phyloP scores from a whole-genome alignment of 2,797 vertebrate species.

The Prionace glauca region DNA sequence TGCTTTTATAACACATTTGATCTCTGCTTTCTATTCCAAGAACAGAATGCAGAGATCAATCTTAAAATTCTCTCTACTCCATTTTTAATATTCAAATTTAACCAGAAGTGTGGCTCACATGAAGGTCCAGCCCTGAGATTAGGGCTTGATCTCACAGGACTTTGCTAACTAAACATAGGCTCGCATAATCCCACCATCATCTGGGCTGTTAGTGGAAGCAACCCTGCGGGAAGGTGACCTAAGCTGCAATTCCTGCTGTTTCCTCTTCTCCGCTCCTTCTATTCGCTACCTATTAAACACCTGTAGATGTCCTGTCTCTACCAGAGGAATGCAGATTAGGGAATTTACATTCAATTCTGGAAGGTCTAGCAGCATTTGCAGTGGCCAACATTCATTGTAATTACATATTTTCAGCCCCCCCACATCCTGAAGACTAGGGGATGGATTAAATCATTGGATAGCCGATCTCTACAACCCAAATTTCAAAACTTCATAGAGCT shows the following conservation, averaged over 20 bases:
- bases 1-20: too few relatives aligned
- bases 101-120: neutral
- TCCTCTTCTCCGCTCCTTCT: neutral
- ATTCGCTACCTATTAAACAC: too few relatives aligned
- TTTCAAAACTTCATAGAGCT: neutral
- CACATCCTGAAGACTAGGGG: too few relatives aligned
- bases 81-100: neutral
- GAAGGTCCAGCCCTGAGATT: neutral
- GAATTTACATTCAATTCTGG: neutral
- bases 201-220: too few relatives aligned
- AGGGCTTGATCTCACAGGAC: neutral
- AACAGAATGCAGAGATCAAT: neutral
- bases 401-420: neutral
- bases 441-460: neutral
- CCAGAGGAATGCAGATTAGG: neutral
- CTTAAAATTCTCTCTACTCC: neutral
- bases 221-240: neutral
- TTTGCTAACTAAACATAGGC: neutral
- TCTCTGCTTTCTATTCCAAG: too few relatives aligned
- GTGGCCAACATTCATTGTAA: neutral
- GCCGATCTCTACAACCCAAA: neutral
- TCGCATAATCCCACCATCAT: too few relatives aligned
- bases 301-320: neutral
- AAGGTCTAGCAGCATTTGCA: neutral
- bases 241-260: neutral